Conservation (phyloP, 2,113 vertebrate genomes). For the Acanthochromis polyacanthus region DNA sequence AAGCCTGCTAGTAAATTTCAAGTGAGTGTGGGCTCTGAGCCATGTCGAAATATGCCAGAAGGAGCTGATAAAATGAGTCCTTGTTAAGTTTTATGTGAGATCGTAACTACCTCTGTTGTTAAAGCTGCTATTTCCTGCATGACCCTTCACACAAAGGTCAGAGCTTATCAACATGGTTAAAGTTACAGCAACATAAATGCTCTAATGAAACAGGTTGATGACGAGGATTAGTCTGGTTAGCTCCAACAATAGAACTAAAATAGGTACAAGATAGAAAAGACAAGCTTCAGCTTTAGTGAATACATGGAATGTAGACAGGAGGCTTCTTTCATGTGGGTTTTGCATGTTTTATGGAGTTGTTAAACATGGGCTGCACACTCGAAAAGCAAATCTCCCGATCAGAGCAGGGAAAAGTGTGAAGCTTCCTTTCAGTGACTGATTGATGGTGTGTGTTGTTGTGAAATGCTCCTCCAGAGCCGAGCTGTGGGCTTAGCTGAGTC, state of each 20-base stretch:
- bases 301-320: neutral
- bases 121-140: slow-evolving; percentile 16
- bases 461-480: slow-evolving; percentile 60
- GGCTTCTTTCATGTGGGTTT: slow-evolving; percentile 19
- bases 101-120: slow-evolving; percentile 16
- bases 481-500: slow-evolving; percentile 58
- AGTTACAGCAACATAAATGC: slow-evolving; percentile 17
- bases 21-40: neutral
- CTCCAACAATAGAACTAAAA: slow-evolving; percentile 6
- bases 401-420: slow-evolving; percentile 46
- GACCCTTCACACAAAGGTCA: slow-evolving; percentile 26
- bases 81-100: slow-evolving; percentile 25
- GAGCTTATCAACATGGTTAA: slow-evolving; percentile 16
- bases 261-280: neutral
- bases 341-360: slow-evolving; percentile 37
- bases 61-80: slow-evolving; percentile 24
- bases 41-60: neutral
- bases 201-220: slow-evolving; percentile 22
- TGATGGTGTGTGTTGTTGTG: slow-evolving; percentile 68
- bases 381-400: slow-evolving; percentile 62
- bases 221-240: slow-evolving; percentile 1
- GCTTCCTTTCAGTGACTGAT: slow-evolving; percentile 63
- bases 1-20: slow-evolving; percentile 11
- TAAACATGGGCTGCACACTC: slow-evolving; percentile 39
- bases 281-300: neutral